Percentiles rank a stretch among this genome's conserved stretches.
These are phyloP conservation scores for Fregata magnificens DNA, from an alignment of 2,113 vertebrate species.

Conservation along the genomic window DNA sequence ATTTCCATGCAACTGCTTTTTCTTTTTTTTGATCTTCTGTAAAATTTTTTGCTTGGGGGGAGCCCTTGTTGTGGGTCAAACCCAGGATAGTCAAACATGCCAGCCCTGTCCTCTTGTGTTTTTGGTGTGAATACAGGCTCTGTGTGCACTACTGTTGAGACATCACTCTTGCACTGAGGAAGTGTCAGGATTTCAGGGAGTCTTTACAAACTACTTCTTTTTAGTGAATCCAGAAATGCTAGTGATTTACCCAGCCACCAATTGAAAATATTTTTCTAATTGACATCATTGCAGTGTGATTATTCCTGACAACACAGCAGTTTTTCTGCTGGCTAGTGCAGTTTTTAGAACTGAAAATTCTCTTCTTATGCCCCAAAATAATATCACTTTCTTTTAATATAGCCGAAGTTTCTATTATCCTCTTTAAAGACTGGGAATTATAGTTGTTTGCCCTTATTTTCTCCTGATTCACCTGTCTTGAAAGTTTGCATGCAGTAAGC, in stretches of 20 bases:
- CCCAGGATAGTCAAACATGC: background rate
- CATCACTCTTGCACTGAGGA: background rate
- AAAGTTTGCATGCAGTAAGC: background rate
- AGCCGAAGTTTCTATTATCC: accelerated
- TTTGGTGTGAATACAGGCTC: background rate
- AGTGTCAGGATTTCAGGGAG: background rate
- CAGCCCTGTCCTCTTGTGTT: background rate
- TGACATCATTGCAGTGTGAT: background rate
- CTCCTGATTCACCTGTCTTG: background rate
- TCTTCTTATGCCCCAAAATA: background rate
- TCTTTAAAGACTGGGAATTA: background rate
- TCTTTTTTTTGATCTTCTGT: background rate
- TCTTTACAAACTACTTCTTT: background rate
- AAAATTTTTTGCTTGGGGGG: background rate
- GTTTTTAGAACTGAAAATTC: background rate
- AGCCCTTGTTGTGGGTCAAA: background rate
- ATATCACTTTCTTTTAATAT: background rate
- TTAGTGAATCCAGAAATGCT: background rate
- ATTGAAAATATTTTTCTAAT: background rate
- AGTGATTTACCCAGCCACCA: background rate
- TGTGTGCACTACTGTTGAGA: background rate
- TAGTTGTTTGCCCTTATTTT: background rate
- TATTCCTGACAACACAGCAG: background rate
- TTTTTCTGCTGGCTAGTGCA: background rate
- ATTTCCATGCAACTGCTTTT: background rate